Conservation (phyloP, 2,888 invertebrate species). For the Rotaria magnacalcarata region DNA sequence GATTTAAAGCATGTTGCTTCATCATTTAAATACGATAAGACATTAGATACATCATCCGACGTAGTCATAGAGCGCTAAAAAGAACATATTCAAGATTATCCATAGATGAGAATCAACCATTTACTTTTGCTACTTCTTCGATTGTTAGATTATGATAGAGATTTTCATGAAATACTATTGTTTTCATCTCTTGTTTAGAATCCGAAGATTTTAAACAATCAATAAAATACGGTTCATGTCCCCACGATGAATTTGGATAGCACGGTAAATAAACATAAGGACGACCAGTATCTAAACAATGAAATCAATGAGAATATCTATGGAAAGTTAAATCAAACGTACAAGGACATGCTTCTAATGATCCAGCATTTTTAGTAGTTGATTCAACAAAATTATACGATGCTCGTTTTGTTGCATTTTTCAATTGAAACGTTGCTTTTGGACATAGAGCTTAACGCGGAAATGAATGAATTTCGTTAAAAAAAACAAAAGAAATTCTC, state of each 20-base stretch:
- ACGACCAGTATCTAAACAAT: neutral
- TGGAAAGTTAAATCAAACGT: neutral
- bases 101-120: too few relatives aligned
- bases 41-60: neutral
- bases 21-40: neutral
- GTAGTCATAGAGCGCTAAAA: neutral
- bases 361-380: neutral
- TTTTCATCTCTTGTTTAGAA: neutral
- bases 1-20: neutral
- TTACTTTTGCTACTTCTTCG: neutral
- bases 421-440: neutral
- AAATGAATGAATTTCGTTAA: neutral
- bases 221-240: neutral
- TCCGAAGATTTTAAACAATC: neutral
- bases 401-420: neutral
- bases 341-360: slow-evolving; percentile 32
- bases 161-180: neutral
- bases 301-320: neutral
- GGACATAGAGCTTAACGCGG: neutral
- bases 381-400: slow-evolving; percentile 6
- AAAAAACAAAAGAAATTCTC: too few relatives aligned
- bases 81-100: neutral
- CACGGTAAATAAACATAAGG: neutral
- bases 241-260: slow-evolving; percentile 28
- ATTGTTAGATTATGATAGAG: neutral